Conservation (phyloP, 2,888 invertebrate species). For the Xestobium rufovillosum region DNA sequence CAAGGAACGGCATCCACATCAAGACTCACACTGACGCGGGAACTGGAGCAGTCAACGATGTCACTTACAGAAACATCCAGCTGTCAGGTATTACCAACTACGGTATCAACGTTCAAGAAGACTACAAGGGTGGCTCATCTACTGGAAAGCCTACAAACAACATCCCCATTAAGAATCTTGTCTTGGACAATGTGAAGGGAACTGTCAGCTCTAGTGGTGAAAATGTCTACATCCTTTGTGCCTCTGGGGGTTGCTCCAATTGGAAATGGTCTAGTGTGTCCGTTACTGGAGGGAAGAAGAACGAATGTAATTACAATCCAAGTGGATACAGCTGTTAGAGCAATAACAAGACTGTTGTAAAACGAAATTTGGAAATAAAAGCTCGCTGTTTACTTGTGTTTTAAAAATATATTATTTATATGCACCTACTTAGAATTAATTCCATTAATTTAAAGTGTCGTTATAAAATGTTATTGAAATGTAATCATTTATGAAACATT, state of each 20-base stretch:
- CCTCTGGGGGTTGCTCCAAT: constrained; percentile 16
- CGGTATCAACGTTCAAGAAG: constrained; percentile 23
- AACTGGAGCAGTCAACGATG: constrained; percentile 14
- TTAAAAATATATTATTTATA: no score
- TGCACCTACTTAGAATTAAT: no score
- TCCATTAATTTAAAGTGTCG: no score
- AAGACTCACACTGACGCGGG: constrained; percentile 22
- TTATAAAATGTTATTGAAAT: no score
- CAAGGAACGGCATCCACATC: constrained; percentile 22
- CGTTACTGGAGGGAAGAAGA: constrained; percentile 17
- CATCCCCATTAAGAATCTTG: constrained; percentile 20
- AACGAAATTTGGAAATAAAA: no score
- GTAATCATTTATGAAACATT: no score
- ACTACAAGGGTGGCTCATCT: constrained; percentile 18
- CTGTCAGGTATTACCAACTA: constrained; percentile 19
- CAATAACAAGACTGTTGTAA: no score
- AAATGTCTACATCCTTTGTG: constrained; percentile 24
- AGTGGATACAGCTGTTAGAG: constrained; percentile 18
- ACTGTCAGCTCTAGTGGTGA: constrained; percentile 16
- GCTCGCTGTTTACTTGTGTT: no score
- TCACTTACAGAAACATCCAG: constrained; percentile 21
- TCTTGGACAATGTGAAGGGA: constrained; percentile 14
- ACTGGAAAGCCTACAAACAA: constrained; percentile 18
- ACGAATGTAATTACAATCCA: constrained; percentile 20
- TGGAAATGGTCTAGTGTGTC: constrained; percentile 22